These are phyloP conservation scores for Psephotus haematonotus DNA, from an alignment of 2,113 vertebrate genomes.

Conservation along the genomic window DNA sequence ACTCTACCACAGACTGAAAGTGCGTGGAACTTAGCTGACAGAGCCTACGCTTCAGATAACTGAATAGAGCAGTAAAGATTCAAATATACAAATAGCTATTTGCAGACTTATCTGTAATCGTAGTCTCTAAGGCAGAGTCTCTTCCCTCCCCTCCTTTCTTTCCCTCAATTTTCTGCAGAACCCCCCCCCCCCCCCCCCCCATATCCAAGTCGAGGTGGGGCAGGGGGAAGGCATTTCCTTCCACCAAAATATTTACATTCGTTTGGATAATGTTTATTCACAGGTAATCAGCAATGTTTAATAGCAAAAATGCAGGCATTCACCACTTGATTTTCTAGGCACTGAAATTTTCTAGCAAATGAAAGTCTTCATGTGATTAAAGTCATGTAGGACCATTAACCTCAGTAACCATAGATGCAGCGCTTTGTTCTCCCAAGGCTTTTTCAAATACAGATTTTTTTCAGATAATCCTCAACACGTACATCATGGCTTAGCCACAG, in stretches of 20 bases:
- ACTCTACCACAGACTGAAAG: background rate
- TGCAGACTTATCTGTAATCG: background rate
- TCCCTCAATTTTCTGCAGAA: background rate
- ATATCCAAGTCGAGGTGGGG: background rate
- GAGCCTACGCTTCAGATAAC: background rate
- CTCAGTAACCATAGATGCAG: background rate
- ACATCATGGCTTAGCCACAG: background rate
- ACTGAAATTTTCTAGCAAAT: background rate
- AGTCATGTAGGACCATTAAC: background rate
- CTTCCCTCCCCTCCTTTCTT: background rate
- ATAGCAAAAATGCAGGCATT: background rate
- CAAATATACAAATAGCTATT: background rate
- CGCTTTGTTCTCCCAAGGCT: background rate
- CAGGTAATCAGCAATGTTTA: background rate
- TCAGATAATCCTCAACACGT: background rate
- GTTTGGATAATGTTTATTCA: background rate
- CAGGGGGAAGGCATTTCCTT: background rate
- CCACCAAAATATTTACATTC: background rate
- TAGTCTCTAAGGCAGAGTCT: background rate
- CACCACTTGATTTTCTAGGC: background rate
- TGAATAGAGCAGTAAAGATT: background rate
- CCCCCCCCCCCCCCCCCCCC: rapidly evolving
- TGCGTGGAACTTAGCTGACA: rapidly evolving
- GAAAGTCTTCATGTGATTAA: background rate
- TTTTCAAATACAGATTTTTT: background rate